Evolutionary conservation across 2,113 vertebrate species (phyloP).

Genomic region (Trochalopteron elliotii): DNA sequence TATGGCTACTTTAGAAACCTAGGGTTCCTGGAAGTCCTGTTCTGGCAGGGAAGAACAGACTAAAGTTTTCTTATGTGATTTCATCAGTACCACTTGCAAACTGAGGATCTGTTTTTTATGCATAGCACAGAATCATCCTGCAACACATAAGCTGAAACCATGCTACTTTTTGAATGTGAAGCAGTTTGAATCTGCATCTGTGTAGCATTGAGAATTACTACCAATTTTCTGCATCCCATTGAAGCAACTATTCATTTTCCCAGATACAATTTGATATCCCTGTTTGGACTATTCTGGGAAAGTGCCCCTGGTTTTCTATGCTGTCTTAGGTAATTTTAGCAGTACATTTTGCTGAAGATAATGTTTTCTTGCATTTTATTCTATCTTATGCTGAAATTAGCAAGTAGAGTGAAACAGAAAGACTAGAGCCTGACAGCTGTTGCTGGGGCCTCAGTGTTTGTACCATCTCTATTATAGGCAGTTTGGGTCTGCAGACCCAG

Average conservation of each 20-base stretch:
- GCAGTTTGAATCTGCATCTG: neutral
- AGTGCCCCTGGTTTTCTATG: neutral
- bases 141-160: neutral
- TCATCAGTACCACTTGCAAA: neutral
- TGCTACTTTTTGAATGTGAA: neutral
- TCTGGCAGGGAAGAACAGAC: neutral
- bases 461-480: neutral
- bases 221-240: neutral
- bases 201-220: neutral
- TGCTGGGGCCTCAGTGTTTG: neutral
- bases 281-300: neutral
- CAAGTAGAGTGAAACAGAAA: neutral
- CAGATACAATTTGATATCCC: neutral
- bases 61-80: neutral
- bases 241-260: neutral
- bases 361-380: neutral
- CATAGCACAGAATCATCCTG: neutral
- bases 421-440: neutral
- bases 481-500: neutral
- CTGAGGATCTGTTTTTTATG: fast-evolving
- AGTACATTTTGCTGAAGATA: neutral
- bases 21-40: neutral
- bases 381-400: neutral
- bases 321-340: neutral
- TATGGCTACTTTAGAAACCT: neutral